Percentiles rank a stretch among this genome's conserved stretches.
These are phyloP conservation scores for Nansenia antarctica DNA, from an alignment of 2,113 vertebrate genomes.

Conservation along the genomic window DNA sequence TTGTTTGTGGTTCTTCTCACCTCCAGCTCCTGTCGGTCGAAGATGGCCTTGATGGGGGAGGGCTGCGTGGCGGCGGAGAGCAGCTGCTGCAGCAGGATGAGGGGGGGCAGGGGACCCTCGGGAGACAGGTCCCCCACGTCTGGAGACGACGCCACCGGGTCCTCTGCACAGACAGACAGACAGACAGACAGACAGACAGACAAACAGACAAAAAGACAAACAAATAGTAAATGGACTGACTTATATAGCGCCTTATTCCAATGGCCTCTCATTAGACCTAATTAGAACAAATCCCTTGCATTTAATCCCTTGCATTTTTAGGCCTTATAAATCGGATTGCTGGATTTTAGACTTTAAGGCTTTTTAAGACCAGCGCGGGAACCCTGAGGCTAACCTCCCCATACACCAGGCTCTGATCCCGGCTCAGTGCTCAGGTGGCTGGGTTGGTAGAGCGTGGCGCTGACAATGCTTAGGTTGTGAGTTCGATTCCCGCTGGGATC, in stretches of 20 bases:
- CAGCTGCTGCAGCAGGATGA: constrained; percentile 95
- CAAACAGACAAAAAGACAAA: too few species aligned
- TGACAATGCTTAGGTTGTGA: not conserved
- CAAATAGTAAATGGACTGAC: too few species aligned
- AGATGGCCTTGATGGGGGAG: constrained; percentile 96
- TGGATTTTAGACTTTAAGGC: too few species aligned
- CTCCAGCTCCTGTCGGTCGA: constrained; percentile 96
- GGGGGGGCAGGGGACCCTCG: constrained; percentile 92
- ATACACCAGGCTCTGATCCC: not conserved
- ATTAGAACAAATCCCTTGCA: too few species aligned
- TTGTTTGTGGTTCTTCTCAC: constrained; percentile 62
- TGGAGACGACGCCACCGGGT: constrained; percentile 82
- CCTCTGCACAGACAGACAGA: constrained; percentile 75
- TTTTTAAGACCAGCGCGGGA: too few species aligned
- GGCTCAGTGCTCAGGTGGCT: not conserved
- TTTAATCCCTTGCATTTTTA: too few species aligned
- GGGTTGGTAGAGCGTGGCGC: not conserved
- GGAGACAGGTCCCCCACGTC: constrained; percentile 94
- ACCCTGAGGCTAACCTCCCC: too few species aligned
- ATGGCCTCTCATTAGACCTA: too few species aligned
- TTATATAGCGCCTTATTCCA: too few species aligned
- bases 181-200: not conserved
- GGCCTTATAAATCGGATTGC: too few species aligned
- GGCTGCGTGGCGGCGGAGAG: constrained; percentile 93
- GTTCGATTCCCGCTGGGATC: too few species aligned